These are phyloP conservation scores for Ciona savignyi DNA, from an alignment of 23 tunicate genomes.

Conservation along the genomic window DNA sequence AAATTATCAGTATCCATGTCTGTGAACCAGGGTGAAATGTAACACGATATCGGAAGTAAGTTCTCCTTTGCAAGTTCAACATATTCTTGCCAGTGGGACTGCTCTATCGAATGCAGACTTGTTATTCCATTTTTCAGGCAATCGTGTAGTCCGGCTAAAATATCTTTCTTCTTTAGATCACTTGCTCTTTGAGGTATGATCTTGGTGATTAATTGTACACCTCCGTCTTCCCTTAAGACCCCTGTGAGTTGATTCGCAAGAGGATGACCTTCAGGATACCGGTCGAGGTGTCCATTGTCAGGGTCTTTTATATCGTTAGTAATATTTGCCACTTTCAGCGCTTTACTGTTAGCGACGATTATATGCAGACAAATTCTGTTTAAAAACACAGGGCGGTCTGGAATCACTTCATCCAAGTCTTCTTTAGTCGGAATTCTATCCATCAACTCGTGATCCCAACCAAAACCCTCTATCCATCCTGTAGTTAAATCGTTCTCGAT, in stretches of 20 bases:
- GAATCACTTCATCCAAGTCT: conserved; percentile 53
- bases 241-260: conserved; percentile 64
- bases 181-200: conserved; percentile 27
- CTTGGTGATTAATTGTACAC: conserved; percentile 2
- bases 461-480: conserved; percentile 49
- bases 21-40: conserved; percentile 23
- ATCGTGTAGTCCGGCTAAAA: conserved; percentile 35
- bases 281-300: conserved; percentile 26
- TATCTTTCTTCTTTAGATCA: conserved; percentile 28
- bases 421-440: conserved; percentile 43
- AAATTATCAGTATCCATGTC: conserved; percentile 25
- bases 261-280: conserved; percentile 39
- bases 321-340: conserved; percentile 27
- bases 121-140: conserved; percentile 75
- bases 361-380: conserved; percentile 43
- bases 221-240: conserved; percentile 46
- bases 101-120: conserved; percentile 73
- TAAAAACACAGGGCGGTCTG: conserved; percentile 46
- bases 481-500: background rate
- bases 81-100: conserved; percentile 41
- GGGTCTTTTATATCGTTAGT: conserved; percentile 17
- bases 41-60: conserved; percentile 54
- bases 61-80: conserved; percentile 49
- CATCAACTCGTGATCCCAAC: conserved; percentile 56
- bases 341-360: conserved; percentile 50